phyloP scores from a whole-genome alignment of 2,888 invertebrate species.

The Apodemia zela region DNA sequence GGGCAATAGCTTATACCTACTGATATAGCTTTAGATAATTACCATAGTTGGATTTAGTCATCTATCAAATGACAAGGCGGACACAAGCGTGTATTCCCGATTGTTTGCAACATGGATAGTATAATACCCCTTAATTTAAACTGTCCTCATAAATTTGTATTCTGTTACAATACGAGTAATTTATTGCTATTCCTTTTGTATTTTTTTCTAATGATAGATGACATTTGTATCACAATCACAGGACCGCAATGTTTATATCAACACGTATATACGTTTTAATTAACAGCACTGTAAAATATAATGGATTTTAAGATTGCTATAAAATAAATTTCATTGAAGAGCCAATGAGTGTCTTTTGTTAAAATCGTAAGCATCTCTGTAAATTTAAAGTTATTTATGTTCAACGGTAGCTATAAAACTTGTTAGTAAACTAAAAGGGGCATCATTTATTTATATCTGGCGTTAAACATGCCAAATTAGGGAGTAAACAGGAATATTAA shows the following conservation, averaged over 20 bases:
- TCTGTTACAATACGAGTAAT: not conserved
- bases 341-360: not conserved
- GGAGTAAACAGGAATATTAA: slow-evolving; percentile 14
- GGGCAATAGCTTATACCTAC: too few species aligned
- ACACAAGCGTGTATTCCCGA: too few species aligned
- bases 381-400: not conserved
- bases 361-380: too few species aligned
- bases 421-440: not conserved
- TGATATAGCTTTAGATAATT: too few species aligned
- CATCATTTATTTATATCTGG: not conserved
- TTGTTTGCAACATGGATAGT: not conserved
- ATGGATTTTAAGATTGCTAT: not conserved
- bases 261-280: not conserved
- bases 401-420: not conserved
- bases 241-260: not conserved
- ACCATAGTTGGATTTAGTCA: too few species aligned
- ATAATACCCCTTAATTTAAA: not conserved
- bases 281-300: not conserved
- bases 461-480: slow-evolving; percentile 14
- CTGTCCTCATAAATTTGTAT: not conserved
- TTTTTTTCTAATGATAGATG: not conserved
- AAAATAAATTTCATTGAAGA: not conserved
- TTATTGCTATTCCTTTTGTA: not conserved
- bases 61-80: too few species aligned
- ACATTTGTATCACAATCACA: not conserved